Evolutionary conservation across 2,888 invertebrate genomes (phyloP).

Genomic region (Mythimna albipuncta): DNA sequence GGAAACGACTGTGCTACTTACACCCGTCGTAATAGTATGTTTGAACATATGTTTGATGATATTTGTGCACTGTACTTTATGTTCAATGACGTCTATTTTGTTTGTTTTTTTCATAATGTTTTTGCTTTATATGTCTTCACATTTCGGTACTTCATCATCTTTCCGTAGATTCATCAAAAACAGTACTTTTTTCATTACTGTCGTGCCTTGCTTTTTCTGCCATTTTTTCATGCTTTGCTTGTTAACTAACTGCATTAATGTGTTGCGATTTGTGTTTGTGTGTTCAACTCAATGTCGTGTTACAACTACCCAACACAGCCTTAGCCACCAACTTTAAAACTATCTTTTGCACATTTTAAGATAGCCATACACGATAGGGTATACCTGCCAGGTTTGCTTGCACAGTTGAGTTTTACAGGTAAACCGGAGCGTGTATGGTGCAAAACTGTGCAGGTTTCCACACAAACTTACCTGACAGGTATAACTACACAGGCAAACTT

Average conservation of each 20-base stretch:
- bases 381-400: too few relatives aligned
- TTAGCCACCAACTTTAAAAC: slow-evolving; percentile 38
- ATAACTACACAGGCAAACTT: too few relatives aligned
- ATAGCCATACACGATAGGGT: too few relatives aligned
- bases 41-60: slow-evolving; percentile 70
- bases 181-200: slow-evolving; percentile 19
- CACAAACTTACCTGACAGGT: too few relatives aligned
- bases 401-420: too few relatives aligned
- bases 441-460: too few relatives aligned
- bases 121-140: slow-evolving; percentile 52
- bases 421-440: too few relatives aligned
- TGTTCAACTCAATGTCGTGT: slow-evolving; percentile 76
- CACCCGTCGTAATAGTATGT: slow-evolving; percentile 86
- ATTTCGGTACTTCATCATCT: slow-evolving; percentile 35
- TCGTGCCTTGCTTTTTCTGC: slow-evolving; percentile 50
- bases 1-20: slow-evolving; percentile 83
- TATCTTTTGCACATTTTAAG: slow-evolving; percentile 33
- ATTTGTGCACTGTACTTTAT: slow-evolving; percentile 82
- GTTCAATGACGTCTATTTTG: slow-evolving; percentile 68
- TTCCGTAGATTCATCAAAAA: slow-evolving; percentile 15
- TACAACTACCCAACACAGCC: slow-evolving; percentile 46
- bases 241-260: slow-evolving; percentile 77
- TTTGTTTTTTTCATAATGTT: slow-evolving; percentile 32
- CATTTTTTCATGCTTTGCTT: slow-evolving; percentile 74
- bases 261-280: slow-evolving; percentile 90